Evolutionary conservation across 2,797 vertebrate genomes (phyloP), one percentile per base, ranked within the genome.

Genomic region (Xenopus petersii): DNA sequence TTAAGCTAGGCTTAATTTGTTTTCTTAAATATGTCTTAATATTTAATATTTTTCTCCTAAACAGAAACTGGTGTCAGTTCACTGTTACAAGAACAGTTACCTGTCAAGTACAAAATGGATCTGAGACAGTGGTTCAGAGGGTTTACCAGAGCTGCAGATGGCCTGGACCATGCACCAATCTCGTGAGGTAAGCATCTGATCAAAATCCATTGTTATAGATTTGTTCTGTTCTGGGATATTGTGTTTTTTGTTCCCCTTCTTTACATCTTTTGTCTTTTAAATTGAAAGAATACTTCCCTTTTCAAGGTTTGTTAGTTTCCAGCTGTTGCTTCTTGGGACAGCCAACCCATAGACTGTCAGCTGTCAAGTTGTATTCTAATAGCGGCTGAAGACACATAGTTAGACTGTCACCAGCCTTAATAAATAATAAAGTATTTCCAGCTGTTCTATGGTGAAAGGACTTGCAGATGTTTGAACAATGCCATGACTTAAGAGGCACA

Each of bases 51-150:
- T 78, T 87, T 79, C 4, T 85, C 77, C 71, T 81, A 70, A 60
- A 47, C 84, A 99, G 97, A 88, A 96, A 97, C 81, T 97, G 97
- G 97, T 99, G 97, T 83, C 95, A 95, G 84, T 95, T 95, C 73
- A 95, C 93, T 0, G 93, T 96, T 65, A 94, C 93, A 58, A 93
- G 90, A 87, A 95, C 91, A 0, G 94, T 98, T 76, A 93, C 94
- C 80, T 99, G 96, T 86, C 95, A 98, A 84, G 94, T 98, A 81
- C 95, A 94, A 81, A 98, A 99, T 4, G 96, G 97, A 60, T 95
- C 95, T 0, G 95, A 98, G 82, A 94, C 94, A 0, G 88, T 94
- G 66, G 91, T 98, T 82, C 97, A 98, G 89, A 88, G 96, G 49
- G 94, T 98, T 75, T 92, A 96, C 81, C 96, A 98, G 88, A 94